Evolutionary conservation across 2,888 invertebrate species (phyloP).

Genomic region (Drosophila nr. perissopoda): DNA sequence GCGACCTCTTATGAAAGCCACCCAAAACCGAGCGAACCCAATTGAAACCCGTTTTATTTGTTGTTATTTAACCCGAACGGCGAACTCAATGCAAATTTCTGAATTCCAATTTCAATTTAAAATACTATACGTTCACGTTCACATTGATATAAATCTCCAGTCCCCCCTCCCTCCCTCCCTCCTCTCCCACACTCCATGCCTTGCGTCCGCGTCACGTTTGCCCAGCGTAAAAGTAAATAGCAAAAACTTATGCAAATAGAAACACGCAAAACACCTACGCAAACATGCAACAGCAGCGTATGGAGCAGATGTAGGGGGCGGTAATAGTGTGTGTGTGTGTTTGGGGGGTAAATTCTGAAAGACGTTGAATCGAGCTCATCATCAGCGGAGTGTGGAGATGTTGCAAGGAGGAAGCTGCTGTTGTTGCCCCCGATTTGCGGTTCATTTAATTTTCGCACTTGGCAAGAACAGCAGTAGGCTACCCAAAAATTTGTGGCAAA

Average conservation of each 20-base stretch:
- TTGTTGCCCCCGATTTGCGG: slow-evolving; percentile 60
- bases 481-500: slow-evolving; percentile 20
- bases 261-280: slow-evolving; percentile 69
- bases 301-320: neutral
- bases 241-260: slow-evolving; percentile 71
- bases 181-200: neutral
- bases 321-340: neutral
- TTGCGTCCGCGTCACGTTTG: slow-evolving; percentile 24
- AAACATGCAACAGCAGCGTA: slow-evolving; percentile 47
- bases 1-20: slow-evolving; percentile 35
- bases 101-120: slow-evolving; percentile 51
- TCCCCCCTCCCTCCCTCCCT: neutral
- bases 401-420: neutral
- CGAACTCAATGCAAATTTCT: slow-evolving; percentile 44
- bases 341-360: neutral
- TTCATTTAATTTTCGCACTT: slow-evolving; percentile 79
- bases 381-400: slow-evolving; percentile 20
- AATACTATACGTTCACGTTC: slow-evolving; percentile 11
- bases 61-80: slow-evolving; percentile 33
- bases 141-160: slow-evolving; percentile 30
- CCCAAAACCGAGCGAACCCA: slow-evolving; percentile 1
- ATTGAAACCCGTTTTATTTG: slow-evolving; percentile 54
- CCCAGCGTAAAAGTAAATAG: slow-evolving; percentile 41
- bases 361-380: slow-evolving; percentile 31
- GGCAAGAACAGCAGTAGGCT: slow-evolving; percentile 34